Evolutionary conservation across 2,888 invertebrate species (phyloP).

Genomic region (Sicus ferrugineus): DNA sequence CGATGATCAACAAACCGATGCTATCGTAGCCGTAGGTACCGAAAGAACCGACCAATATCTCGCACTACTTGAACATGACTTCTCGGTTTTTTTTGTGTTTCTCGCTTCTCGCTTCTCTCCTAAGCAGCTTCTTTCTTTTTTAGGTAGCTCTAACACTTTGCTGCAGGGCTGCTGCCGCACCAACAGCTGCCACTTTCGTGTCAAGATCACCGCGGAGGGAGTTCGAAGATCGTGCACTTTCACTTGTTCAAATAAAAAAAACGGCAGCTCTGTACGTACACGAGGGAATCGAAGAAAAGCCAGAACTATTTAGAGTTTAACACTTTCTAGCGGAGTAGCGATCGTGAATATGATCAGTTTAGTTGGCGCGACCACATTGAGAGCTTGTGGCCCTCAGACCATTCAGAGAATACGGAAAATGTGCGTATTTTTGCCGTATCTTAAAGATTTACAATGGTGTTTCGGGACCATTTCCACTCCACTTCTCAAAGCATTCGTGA

Average conservation of each 20-base stretch:
- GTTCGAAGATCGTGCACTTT: not conserved
- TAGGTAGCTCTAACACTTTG: not conserved
- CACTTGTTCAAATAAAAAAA: conserved; percentile 22
- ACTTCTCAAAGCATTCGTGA: too few relatives aligned
- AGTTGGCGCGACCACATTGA: not conserved
- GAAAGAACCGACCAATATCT: not conserved
- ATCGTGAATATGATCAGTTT: conserved; percentile 42
- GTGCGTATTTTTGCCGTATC: too few relatives aligned
- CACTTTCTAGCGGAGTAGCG: conserved; percentile 20
- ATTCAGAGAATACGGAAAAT: too few relatives aligned
- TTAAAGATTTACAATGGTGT: too few relatives aligned
- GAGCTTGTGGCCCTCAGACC: too few relatives aligned
- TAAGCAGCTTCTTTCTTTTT: not conserved
- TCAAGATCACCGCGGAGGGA: conserved; percentile 18
- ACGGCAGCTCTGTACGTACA: not conserved
- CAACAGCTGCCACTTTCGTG: not conserved
- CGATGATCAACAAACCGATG: too few relatives aligned
- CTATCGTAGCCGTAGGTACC: too few relatives aligned
- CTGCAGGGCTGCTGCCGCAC: not conserved
- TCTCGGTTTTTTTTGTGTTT: not conserved
- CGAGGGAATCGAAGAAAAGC: not conserved
- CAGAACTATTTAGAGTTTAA: not conserved
- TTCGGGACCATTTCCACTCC: too few relatives aligned
- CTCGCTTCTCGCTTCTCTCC: not conserved
- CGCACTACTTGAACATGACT: not conserved